These are phyloP conservation scores for Psilopogon haemacephalus DNA, from an alignment of 2,113 vertebrate genomes.

Conservation along the genomic window DNA sequence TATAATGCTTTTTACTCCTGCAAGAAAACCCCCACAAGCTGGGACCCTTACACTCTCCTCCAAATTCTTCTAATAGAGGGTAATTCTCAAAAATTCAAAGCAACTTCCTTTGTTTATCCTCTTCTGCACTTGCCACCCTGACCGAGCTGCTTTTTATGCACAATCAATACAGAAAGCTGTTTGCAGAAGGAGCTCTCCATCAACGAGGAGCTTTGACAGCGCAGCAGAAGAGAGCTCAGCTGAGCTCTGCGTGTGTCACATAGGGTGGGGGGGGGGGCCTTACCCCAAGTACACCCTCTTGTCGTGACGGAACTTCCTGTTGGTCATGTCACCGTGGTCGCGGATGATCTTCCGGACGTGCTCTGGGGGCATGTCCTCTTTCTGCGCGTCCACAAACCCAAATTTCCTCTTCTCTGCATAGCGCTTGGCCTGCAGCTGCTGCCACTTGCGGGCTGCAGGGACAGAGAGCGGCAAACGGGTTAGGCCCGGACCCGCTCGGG, in stretches of 20 bases:
- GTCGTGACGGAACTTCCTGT: constrained; percentile 98
- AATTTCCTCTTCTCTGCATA: constrained; percentile 99
- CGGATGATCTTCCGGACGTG: constrained; percentile 98
- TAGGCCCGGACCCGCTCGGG: not conserved
- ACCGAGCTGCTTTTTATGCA: rapidly evolving
- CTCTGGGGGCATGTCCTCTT: constrained; percentile 99
- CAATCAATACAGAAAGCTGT: rapidly evolving
- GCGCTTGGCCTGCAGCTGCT: constrained; percentile 96
- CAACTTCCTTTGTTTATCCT: too few species aligned
- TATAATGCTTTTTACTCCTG: rapidly evolving
- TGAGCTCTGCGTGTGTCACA: rapidly evolving
- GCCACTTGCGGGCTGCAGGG: constrained; percentile 93
- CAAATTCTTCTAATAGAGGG: rapidly evolving
- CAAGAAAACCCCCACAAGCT: rapidly evolving
- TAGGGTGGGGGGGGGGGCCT: rapidly evolving
- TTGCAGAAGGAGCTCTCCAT: rapidly evolving
- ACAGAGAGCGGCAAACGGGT: not conserved
- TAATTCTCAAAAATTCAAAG: not conserved
- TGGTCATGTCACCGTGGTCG: constrained; percentile 99
- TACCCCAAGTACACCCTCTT: constrained; percentile 97
- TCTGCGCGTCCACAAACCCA: constrained; percentile 98
- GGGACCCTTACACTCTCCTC: not conserved
- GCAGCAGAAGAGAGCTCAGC: rapidly evolving
- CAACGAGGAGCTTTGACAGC: rapidly evolving
- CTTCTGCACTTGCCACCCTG: rapidly evolving